These are phyloP conservation scores for Pionites leucogaster DNA, from an alignment of 2,113 vertebrate species.

Conservation along the genomic window DNA sequence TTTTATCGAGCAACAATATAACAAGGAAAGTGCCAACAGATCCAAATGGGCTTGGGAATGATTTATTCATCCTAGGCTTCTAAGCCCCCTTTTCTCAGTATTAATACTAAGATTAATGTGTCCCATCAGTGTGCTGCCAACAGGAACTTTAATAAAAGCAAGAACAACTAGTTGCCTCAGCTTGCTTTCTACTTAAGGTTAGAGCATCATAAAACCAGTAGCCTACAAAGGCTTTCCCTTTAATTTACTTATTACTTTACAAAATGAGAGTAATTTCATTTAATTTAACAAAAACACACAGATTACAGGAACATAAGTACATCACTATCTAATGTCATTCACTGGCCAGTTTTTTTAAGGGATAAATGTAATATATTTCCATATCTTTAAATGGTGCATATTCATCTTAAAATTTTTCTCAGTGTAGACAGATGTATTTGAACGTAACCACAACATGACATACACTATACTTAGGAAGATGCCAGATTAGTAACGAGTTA, in stretches of 20 bases:
- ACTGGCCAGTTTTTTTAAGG: background rate
- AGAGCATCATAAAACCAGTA: constrained; percentile 39
- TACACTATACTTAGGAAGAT: background rate
- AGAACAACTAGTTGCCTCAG: constrained; percentile 38
- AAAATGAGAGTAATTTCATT: background rate
- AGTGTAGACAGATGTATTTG: background rate
- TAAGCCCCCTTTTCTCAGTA: constrained; percentile 43
- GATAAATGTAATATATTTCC: background rate
- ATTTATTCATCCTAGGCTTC: constrained; percentile 50
- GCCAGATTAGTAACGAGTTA: background rate
- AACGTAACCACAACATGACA: background rate
- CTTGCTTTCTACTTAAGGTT: constrained; percentile 18
- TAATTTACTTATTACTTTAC: background rate
- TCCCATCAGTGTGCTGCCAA: constrained; percentile 40
- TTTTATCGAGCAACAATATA: constrained; percentile 27
- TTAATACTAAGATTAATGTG: constrained; percentile 64
- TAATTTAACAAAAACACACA: background rate
- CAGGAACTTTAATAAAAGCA: constrained; percentile 58
- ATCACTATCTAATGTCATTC: background rate
- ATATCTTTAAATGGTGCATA: background rate
- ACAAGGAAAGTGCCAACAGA: constrained; percentile 39
- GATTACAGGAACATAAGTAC: background rate
- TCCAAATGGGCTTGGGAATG: constrained; percentile 31
- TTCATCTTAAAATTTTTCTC: background rate
- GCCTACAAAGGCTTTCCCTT: background rate